Evolutionary conservation across 2,797 vertebrate genomes (phyloP), one percentile per base, ranked within the genome.

Genomic region (Somateria mollissima): DNA sequence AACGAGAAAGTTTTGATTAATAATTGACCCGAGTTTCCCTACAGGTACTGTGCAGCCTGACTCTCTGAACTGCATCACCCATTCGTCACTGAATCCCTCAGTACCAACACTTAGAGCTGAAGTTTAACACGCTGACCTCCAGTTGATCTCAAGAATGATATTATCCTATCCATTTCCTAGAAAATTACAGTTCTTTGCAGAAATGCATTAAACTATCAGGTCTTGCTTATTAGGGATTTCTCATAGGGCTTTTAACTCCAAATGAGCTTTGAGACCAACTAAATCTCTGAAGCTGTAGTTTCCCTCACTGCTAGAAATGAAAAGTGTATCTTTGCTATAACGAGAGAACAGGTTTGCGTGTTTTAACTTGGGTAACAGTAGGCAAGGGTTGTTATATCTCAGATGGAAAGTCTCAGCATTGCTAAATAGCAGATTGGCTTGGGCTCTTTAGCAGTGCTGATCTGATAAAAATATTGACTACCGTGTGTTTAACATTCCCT

Each of bases 191-290:
- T 81, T 41, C 90, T 85, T 92, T 76, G 81, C 86, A 97, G 89
- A 72, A 95, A 92, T 30, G 74, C 90, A 93, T 95, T 95, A 77
- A 97, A 75, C 94, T 47, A 79, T 92, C 87, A 84, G 49, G 43
- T 92, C 73, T 74, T 93, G 77, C 91, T 95, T 84, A 69, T 90
- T 84, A 95, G 67, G 89, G 93, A 77, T 92, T 92, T 92, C 80
- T 94, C 73, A 32, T 39, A 67, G 76, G 90, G 73, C 86, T 95
- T 96, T 96, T 85, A 91, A 82, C 81, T 95, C 79, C 90, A 92
- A 77, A 96, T 82, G 84, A 96, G 89, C 92, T 94, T 83, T 90
- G 95, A 89, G 92, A 79, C 93, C 86, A 53, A 8, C 25, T 56
- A 79, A 86, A 85, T 47, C 94, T 94, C 91, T 41, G 21, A 74